Percentiles rank a stretch among this genome's conserved stretches.
Conservation (phyloP, 2,113 vertebrate species). For the Prunella fulvescens region DNA sequence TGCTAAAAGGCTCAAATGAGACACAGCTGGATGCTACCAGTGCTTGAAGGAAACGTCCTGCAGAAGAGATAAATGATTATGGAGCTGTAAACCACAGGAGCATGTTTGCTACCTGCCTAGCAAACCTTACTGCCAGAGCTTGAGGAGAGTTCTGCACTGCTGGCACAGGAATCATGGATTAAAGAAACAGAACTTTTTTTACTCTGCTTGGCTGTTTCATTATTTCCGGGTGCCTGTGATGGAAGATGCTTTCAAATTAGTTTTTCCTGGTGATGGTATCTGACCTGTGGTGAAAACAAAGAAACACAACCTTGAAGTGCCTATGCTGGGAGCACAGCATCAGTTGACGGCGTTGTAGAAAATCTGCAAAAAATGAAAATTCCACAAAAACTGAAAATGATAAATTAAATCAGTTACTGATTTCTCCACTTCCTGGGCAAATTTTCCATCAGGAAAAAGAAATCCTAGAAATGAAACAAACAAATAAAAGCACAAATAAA, state of each 20-base stretch:
- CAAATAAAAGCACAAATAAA: neutral
- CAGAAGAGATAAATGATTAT: neutral
- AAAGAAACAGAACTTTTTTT: neutral
- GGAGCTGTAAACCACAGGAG: neutral
- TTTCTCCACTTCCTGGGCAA: neutral
- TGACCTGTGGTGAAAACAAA: constrained; percentile 53
- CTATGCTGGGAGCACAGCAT: neutral
- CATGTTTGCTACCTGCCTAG: neutral
- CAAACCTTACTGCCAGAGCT: neutral
- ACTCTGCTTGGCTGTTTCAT: neutral
- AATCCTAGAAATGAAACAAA: constrained; percentile 43
- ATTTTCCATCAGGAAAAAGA: constrained; percentile 14
- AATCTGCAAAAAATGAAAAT: constrained; percentile 19
- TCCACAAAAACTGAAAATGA: constrained; percentile 9
- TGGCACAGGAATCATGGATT: neutral
- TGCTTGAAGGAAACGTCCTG: neutral
- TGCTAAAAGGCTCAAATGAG: neutral
- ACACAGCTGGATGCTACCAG: neutral
- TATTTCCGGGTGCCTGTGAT: constrained; percentile 4
- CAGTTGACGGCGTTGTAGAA: neutral
- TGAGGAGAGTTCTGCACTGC: neutral
- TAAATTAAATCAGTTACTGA: neutral
- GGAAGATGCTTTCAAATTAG: constrained; percentile 48
- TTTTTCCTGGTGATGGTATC: constrained; percentile 8
- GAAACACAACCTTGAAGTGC: neutral